Evolutionary conservation across 2,888 invertebrate species (phyloP).

Genomic region (Mimumesa dahlbomi): DNA sequence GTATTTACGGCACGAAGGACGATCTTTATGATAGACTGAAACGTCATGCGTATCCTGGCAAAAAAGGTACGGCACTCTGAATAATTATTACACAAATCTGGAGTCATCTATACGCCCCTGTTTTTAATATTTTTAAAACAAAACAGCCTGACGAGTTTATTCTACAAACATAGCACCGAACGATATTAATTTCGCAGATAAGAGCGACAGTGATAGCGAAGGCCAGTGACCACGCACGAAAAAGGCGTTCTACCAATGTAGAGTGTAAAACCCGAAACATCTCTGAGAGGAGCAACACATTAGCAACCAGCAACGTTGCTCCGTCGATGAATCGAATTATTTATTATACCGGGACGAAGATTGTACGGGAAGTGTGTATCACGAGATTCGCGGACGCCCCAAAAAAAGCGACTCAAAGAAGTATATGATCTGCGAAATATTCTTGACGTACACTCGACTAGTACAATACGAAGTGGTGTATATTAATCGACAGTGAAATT

Average conservation of each 20-base stretch:
- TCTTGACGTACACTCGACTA: slow-evolving; percentile 6
- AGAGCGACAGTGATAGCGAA: slow-evolving; percentile 97
- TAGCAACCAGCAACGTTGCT: slow-evolving; percentile 15
- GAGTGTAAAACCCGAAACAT: slow-evolving; percentile 29
- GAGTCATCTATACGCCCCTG: background rate
- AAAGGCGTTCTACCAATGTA: slow-evolving; percentile 44
- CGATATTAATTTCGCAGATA: slow-evolving; percentile 84
- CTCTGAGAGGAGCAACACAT: slow-evolving; percentile 3
- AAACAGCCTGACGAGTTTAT: too few relatives aligned
- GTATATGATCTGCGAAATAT: slow-evolving; percentile 15
- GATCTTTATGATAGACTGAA: slow-evolving; percentile 97
- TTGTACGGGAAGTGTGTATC: slow-evolving; percentile 15
- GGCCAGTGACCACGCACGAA: slow-evolving; percentile 85
- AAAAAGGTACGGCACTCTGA: slow-evolving; percentile 88
- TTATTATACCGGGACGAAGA: slow-evolving; percentile 48
- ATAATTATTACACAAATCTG: too few relatives aligned
- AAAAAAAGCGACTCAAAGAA: too few relatives aligned
- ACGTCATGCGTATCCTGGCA: slow-evolving; percentile 96
- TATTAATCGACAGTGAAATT: slow-evolving; percentile 44
- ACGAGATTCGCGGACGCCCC: slow-evolving; percentile 23
- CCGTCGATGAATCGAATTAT: slow-evolving; percentile 48
- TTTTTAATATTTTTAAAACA: too few relatives aligned
- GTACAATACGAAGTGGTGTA: slow-evolving; percentile 22
- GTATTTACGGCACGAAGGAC: slow-evolving; percentile 96
- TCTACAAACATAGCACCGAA: slow-evolving; percentile 14